Conservation (phyloP, 2,888 invertebrate species). For the Standfussiana lucernea region DNA sequence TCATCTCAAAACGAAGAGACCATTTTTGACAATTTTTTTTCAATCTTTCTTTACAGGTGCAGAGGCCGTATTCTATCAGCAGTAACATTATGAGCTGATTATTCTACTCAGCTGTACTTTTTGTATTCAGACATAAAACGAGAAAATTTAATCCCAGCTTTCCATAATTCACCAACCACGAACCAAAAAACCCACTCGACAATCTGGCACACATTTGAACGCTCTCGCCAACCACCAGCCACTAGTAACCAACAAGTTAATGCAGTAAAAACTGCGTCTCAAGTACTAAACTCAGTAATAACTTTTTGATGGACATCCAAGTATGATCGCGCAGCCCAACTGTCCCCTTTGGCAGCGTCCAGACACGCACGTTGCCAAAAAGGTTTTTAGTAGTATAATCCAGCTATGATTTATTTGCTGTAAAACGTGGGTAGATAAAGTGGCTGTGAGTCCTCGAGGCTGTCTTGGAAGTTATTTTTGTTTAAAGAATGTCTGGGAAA, state of each 20-base stretch:
- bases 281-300: conserved; percentile 61
- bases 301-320: conserved; percentile 76
- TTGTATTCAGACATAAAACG: background rate
- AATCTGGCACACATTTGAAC: conserved; percentile 57
- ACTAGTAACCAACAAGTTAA: conserved; percentile 57
- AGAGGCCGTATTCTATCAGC: background rate
- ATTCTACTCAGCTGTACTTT: background rate
- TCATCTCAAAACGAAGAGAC: background rate
- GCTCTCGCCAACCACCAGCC: conserved; percentile 25
- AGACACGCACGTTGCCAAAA: conserved; percentile 66
- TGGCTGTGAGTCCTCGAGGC: conserved; percentile 22
- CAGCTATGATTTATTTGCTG: conserved; percentile 62
- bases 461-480: conserved; percentile 26
- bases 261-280: conserved; percentile 63
- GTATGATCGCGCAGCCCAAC: conserved; percentile 70
- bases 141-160: conserved; percentile 13
- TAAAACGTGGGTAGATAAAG: conserved; percentile 54
- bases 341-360: conserved; percentile 72
- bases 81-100: background rate
- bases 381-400: conserved; percentile 67
- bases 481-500: conserved; percentile 17
- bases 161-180: conserved; percentile 21
- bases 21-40: background rate
- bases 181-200: conserved; percentile 41
- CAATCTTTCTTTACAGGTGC: background rate